These are phyloP conservation scores for Merluccius polli DNA, from an alignment of 2,797 vertebrate species.

Conservation along the genomic window DNA sequence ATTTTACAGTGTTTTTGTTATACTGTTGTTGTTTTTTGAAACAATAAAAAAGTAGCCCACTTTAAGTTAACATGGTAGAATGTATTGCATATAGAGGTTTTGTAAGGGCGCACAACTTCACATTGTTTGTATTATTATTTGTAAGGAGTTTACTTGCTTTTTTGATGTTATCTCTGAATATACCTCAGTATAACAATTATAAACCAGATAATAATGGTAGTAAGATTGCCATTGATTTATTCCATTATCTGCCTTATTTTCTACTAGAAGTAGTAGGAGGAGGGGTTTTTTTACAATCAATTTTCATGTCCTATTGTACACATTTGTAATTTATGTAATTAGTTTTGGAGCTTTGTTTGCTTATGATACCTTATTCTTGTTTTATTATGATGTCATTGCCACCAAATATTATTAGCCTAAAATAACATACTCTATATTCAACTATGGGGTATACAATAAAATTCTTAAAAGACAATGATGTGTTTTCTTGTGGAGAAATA, in stretches of 20 bases:
- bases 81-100: conserved; percentile 15
- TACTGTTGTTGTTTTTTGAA: background rate
- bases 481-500: conserved; percentile 3
- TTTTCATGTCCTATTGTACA: conserved; percentile 76
- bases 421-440: conserved; percentile 62
- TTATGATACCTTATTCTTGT: conserved; percentile 53
- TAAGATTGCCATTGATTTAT: background rate
- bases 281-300: conserved; percentile 58
- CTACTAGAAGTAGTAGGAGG: background rate
- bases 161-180: conserved; percentile 21
- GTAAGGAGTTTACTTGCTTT: conserved; percentile 11
- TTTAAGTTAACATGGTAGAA: background rate
- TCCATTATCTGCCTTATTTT: conserved; percentile 6
- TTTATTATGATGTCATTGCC: conserved; percentile 55
- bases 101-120: conserved; percentile 1
- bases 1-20: background rate
- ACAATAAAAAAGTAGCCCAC: background rate
- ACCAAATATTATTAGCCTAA: conserved; percentile 62
- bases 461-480: conserved; percentile 43
- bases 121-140: conserved; percentile 5
- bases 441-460: conserved; percentile 74
- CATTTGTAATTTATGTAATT: conserved; percentile 87
- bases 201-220: conserved; percentile 6
- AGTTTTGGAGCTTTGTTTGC: conserved; percentile 75
- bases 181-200: conserved; percentile 12